Conservation (phyloP, 2,113 vertebrate species). For the Copsychus sechellarum region DNA sequence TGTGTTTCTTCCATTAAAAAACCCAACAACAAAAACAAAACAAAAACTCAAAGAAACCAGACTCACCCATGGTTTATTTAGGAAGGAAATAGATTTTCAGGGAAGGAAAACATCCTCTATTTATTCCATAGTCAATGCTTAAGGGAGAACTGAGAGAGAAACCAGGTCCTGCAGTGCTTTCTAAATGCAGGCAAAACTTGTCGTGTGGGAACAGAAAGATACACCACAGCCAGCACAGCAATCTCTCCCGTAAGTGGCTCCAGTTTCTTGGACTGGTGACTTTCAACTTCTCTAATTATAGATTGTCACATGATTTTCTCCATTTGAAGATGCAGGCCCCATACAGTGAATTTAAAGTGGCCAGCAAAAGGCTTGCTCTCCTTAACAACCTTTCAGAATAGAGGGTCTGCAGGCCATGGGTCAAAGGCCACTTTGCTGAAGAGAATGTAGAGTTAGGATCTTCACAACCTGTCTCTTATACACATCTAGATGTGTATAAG, state of each 20-base stretch:
- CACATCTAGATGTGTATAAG: no score
- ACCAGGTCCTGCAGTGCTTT: not conserved
- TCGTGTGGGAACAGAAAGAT: not conserved
- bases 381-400: not conserved
- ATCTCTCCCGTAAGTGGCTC: not conserved
- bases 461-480: no score
- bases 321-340: not conserved
- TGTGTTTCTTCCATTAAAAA: conserved; percentile 1
- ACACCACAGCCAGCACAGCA: not conserved
- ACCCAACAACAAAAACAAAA: not conserved
- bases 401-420: not conserved
- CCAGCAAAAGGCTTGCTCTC: not conserved
- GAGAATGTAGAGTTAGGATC: not conserved
- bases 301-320: not conserved
- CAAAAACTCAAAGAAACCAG: not conserved
- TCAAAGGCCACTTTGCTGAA: not conserved
- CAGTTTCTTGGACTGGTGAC: not conserved
- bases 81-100: conserved; percentile 17
- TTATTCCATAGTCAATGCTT: not conserved
- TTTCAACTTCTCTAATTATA: not conserved
- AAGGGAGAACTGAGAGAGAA: not conserved
- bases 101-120: conserved; percentile 32
- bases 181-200: not conserved
- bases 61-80: conserved; percentile 23
- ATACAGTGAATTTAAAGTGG: not conserved